Conservation (phyloP, 2,888 invertebrate genomes). For the Nephrotoma appendiculata region DNA sequence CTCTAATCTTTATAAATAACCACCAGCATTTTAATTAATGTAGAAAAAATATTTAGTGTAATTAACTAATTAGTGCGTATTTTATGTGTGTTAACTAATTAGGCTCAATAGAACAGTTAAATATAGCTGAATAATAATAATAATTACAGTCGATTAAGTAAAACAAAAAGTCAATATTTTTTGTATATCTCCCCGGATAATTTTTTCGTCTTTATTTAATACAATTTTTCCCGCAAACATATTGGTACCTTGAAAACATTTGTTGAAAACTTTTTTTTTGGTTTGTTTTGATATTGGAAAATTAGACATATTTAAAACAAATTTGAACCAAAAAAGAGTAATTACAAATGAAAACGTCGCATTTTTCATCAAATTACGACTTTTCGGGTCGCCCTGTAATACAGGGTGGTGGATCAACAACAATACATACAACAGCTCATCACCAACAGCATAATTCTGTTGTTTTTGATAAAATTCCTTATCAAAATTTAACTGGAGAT, state of each 20-base stretch:
- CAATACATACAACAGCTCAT: constrained; percentile 6
- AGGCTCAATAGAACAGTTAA: not conserved
- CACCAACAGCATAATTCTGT: constrained; percentile 5
- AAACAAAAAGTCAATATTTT: not conserved
- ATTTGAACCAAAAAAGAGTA: constrained; percentile 5
- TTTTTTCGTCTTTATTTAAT: not conserved
- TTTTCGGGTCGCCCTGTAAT: constrained; percentile 21
- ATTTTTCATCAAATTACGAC: constrained; percentile 22
- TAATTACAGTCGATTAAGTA: not conserved
- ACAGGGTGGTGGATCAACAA: constrained; percentile 16
- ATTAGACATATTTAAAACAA: not conserved
- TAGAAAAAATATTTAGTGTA: not conserved
- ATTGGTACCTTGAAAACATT: not conserved
- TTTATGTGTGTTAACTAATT: not conserved
- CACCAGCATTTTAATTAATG: not conserved
- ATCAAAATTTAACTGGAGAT: constrained; percentile 11
- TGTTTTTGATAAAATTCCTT: constrained; percentile 9
- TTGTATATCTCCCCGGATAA: not conserved
- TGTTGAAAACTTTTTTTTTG: not conserved
- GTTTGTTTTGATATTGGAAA: not conserved
- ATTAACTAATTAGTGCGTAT: not conserved
- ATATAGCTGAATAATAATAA: not conserved
- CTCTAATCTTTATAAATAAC: not conserved
- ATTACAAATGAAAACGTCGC: constrained; percentile 23
- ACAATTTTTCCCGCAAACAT: not conserved